These are phyloP conservation scores for Epinotia bilunana DNA, from an alignment of 2,888 invertebrate species.

Conservation along the genomic window DNA sequence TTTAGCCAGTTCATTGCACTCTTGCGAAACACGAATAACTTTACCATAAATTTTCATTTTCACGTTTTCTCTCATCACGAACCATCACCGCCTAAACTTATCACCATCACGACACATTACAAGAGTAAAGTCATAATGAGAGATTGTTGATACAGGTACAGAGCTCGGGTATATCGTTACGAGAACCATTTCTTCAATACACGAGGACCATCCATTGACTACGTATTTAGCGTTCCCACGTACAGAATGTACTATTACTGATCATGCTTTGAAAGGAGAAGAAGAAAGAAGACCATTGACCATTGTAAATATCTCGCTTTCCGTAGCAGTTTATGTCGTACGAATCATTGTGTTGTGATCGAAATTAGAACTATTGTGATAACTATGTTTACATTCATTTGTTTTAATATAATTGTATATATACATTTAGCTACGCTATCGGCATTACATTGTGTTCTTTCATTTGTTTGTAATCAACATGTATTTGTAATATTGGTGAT, in stretches of 20 bases:
- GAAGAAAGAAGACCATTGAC: conserved; percentile 50
- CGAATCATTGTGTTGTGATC: conserved; percentile 76
- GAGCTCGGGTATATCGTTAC: conserved; percentile 82
- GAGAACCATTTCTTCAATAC: conserved; percentile 84
- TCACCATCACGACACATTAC: conserved; percentile 53
- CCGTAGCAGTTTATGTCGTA: conserved; percentile 61
- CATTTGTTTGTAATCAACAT: conserved; percentile 43
- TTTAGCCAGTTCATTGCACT: conserved; percentile 77
- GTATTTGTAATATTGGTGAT: conserved; percentile 46
- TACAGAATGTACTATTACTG: conserved; percentile 83
- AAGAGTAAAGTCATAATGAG: conserved; percentile 58
- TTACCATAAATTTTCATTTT: conserved; percentile 52
- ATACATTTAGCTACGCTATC: conserved; percentile 42
- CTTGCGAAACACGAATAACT: conserved; percentile 64
- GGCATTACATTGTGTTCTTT: conserved; percentile 41
- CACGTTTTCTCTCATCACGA: conserved; percentile 9
- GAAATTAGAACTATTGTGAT: conserved; percentile 76
- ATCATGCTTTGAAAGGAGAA: conserved; percentile 57
- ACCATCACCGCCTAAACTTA: conserved; percentile 52
- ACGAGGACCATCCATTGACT: conserved; percentile 78
- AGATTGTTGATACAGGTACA: conserved; percentile 81
- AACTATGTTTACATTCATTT: conserved; percentile 57
- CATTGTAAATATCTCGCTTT: conserved; percentile 71
- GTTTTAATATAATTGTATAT: conserved; percentile 44
- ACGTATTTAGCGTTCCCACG: conserved; percentile 81